Evolutionary conservation across 1,140 invertebrate genomes (phyloP).

Genomic region (Adelges cooleyi): DNA sequence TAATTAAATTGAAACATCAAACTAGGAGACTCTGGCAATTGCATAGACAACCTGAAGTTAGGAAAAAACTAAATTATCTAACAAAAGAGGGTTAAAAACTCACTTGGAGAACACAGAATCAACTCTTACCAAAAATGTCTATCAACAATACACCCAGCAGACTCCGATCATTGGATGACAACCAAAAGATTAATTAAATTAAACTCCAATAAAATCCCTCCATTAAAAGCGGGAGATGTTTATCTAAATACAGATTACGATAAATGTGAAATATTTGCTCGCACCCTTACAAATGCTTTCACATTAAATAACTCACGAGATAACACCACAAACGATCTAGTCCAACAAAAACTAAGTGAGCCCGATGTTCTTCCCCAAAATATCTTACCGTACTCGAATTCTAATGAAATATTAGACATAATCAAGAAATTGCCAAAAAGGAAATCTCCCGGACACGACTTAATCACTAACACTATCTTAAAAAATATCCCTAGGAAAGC

Average conservation of each 20-base stretch:
- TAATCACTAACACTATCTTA: not conserved
- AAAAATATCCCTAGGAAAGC: not conserved
- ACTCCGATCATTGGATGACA: not conserved
- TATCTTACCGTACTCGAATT: not conserved
- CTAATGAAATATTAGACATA: not conserved
- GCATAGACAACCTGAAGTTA: not conserved
- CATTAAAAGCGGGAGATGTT: not conserved
- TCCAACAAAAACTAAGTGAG: not conserved
- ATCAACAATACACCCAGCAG: not conserved
- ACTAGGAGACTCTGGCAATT: not conserved
- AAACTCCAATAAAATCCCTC: not conserved
- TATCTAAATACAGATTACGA: not conserved
- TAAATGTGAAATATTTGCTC: not conserved
- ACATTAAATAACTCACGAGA: not conserved
- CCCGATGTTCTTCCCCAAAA: not conserved
- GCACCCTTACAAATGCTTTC: not conserved
- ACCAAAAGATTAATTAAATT: slow-evolving; percentile 1
- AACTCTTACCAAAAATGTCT: not conserved
- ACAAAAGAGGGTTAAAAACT: not conserved
- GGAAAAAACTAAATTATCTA: not conserved
- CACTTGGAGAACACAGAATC: not conserved
- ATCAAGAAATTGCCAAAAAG: not conserved
- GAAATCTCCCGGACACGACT: not conserved
- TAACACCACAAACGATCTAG: not conserved
- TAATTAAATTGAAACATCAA: not conserved